These are phyloP conservation scores for Sicus ferrugineus DNA, from an alignment of 2,888 invertebrate genomes.

Conservation along the genomic window DNA sequence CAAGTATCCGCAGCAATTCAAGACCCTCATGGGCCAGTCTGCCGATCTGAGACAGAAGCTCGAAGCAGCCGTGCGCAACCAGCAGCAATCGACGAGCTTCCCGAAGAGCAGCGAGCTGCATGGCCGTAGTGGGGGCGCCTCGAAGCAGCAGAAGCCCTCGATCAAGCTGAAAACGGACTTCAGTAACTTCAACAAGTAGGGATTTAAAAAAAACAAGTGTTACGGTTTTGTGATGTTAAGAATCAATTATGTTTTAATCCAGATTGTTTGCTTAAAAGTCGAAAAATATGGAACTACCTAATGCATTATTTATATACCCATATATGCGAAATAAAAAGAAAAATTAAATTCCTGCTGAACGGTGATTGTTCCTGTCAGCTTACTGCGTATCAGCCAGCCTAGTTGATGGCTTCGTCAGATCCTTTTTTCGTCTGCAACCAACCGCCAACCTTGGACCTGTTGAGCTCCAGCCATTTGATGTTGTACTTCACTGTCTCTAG, in stretches of 20 bases:
- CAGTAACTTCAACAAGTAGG: slow-evolving; percentile 81
- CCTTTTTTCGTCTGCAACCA: slow-evolving; percentile 65
- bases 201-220: too few species aligned
- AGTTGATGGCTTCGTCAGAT: not conserved
- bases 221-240: too few species aligned
- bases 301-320: too few species aligned
- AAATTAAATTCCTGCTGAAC: too few species aligned
- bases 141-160: slow-evolving; percentile 71
- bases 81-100: slow-evolving; percentile 68
- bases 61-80: slow-evolving; percentile 84
- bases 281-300: too few species aligned
- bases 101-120: slow-evolving; percentile 66
- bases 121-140: slow-evolving; percentile 57
- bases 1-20: slow-evolving; percentile 93
- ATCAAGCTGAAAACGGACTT: slow-evolving; percentile 95
- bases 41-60: slow-evolving; percentile 81
- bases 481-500: slow-evolving; percentile 80
- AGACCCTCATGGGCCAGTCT: slow-evolving; percentile 86
- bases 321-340: too few species aligned
- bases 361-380: too few species aligned
- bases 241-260: too few species aligned
- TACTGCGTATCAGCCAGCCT: too few species aligned
- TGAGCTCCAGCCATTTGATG: slow-evolving; percentile 76
- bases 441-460: slow-evolving; percentile 67
- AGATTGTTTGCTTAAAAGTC: too few species aligned